These are phyloP conservation scores for Mycetomoellerius zeteki DNA, from an alignment of 1,140 invertebrate genomes.

Conservation along the genomic window DNA sequence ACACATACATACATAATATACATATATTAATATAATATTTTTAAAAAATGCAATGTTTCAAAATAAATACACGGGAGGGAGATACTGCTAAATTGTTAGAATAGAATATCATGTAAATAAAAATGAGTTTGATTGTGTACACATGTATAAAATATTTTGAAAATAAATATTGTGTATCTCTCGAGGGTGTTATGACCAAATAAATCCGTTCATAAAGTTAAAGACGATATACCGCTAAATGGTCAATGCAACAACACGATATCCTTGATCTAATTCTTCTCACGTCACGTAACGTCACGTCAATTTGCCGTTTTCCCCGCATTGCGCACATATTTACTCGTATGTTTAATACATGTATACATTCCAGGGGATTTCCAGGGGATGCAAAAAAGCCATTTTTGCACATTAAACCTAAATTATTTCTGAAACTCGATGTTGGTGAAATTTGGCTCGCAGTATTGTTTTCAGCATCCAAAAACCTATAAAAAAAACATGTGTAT, in stretches of 20 bases:
- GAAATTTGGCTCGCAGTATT: too few relatives aligned
- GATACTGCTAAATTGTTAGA: background rate
- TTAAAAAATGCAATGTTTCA: too few relatives aligned
- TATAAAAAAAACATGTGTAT: too few relatives aligned
- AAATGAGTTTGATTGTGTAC: background rate
- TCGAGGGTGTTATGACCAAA: background rate
- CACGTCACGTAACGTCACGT: background rate
- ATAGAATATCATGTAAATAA: background rate
- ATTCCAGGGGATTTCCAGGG: background rate
- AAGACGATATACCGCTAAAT: background rate
- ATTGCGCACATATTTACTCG: slow-evolving; percentile 8
- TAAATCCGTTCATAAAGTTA: background rate
- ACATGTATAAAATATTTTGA: background rate
- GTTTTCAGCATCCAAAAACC: too few relatives aligned
- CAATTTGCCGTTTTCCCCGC: slow-evolving; percentile 3
- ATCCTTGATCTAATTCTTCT: slow-evolving; percentile 40
- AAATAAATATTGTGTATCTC: background rate
- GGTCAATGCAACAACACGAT: background rate
- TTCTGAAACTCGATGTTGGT: too few relatives aligned
- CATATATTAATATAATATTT: too few relatives aligned
- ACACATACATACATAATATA: background rate
- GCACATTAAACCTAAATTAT: too few relatives aligned
- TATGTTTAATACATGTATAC: background rate
- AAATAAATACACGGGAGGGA: too few relatives aligned
- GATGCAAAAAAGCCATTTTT: too few relatives aligned